Evolutionary conservation across 2,888 invertebrate genomes (phyloP), one percentile per base, ranked within the genome.

Genomic region (Cinara cedri): DNA sequence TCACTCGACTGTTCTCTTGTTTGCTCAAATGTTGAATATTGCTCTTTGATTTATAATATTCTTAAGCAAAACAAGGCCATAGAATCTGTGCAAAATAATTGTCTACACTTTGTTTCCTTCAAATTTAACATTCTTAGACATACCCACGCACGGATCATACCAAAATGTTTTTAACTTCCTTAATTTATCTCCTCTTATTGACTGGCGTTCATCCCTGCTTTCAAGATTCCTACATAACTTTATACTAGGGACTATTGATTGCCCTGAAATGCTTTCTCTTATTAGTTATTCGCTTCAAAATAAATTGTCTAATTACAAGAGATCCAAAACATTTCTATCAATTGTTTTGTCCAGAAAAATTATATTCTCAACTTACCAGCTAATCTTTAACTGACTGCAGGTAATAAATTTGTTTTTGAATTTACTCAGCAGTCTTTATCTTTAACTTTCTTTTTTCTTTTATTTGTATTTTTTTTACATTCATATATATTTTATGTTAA

Each of bases 51-150:
- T 24, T 71, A 42, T 54, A 46, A 55, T 16, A 14, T 19, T 46
- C 54, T 19, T 19, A 34, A 71, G 19, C 55, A 71, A 24, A 71
- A 54, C 13, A 9, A 55, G 55, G 13, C 16, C 14, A 54, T 70
- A 34, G 34, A 54, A 16, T 70, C 26, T 11, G 51, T 51, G n/a
- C 26, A 68, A 70, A 54, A 70, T 54, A 54, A 34, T 19, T 70
- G n/a, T 54, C 0, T 54, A n/a, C n/a, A n/a, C n/a, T n/a, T 70
- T 70, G 21, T 54, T 13, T 26, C n/a, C 26, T 68, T 51, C 34
- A 68, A 68, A 68, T 51, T 51, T 26, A 68, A 51, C 26, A 42
- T 68, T 51, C 51, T 4, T 26, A 66, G 66, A 16, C 24, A 6
- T 1, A 24, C 26, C 24, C n/a, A 51, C 51, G n/a, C n/a, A n/a